These are phyloP conservation scores for Platycheirus albimanus DNA, from an alignment of 2,888 invertebrate species.

Conservation along the genomic window DNA sequence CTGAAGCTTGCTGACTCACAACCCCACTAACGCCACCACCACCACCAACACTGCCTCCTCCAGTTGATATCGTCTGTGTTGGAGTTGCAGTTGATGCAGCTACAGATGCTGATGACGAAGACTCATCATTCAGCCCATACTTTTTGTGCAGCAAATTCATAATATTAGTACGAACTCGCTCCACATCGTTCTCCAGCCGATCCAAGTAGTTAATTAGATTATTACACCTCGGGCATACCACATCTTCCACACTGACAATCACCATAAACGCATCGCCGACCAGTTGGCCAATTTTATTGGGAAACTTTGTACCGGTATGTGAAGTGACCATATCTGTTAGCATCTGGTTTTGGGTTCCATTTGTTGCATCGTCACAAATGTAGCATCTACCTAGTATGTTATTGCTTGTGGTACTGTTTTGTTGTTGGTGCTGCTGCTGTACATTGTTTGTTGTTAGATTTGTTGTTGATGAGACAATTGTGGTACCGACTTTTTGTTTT, in stretches of 20 bases:
- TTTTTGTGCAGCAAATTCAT: conserved; percentile 82
- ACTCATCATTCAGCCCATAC: conserved; percentile 81
- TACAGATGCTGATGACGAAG: conserved; percentile 72
- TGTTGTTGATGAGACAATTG: conserved; percentile 75
- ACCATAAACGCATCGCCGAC: conserved; percentile 83
- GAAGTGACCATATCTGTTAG: conserved; percentile 82
- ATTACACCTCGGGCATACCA: conserved; percentile 83
- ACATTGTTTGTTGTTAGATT: conserved; percentile 73
- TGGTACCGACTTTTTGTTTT: conserved; percentile 79
- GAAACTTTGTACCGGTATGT: conserved; percentile 82
- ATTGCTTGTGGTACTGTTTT: conserved; percentile 66
- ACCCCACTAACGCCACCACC: conserved; percentile 27
- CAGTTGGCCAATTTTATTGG: conserved; percentile 83
- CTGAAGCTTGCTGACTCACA: conserved; percentile 62
- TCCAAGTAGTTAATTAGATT: conserved; percentile 83
- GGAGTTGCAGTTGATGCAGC: conserved; percentile 47
- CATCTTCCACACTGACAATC: conserved; percentile 83
- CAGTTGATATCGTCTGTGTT: conserved; percentile 35
- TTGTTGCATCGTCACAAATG: conserved; percentile 82
- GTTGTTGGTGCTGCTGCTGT: conserved; percentile 75
- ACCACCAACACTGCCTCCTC: conserved; percentile 32
- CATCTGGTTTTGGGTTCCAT: conserved; percentile 78
- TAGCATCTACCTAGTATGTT: conserved; percentile 79
- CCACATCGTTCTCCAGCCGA: conserved; percentile 83
- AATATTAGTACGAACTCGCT: conserved; percentile 81